Percentiles rank a stretch among this genome's conserved stretches.
Conservation (phyloP, 1,140 invertebrate species). For the Drosophila oshimai region DNA sequence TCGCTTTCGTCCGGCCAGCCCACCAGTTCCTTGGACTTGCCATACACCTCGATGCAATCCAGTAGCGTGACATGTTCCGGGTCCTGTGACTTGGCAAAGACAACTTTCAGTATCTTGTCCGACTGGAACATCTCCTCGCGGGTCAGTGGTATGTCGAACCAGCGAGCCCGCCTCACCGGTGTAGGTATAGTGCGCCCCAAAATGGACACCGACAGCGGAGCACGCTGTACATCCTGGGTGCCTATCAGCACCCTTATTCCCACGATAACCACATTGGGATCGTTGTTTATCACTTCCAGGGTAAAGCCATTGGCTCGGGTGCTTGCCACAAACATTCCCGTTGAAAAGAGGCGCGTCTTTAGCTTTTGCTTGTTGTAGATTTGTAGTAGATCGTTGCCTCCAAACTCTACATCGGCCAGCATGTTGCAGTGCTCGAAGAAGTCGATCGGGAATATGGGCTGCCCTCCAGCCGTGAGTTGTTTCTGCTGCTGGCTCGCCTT, state of each 20-base stretch:
- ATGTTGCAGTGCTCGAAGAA: slow-evolving; percentile 97
- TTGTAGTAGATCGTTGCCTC: slow-evolving; percentile 97
- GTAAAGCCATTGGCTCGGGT: slow-evolving; percentile 94
- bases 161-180: slow-evolving; percentile 90
- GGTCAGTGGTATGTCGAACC: slow-evolving; percentile 97
- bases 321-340: slow-evolving; percentile 94
- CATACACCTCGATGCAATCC: slow-evolving; percentile 95
- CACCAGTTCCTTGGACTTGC: slow-evolving; percentile 97
- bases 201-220: slow-evolving; percentile 88
- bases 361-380: slow-evolving; percentile 97
- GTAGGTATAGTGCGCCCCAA: slow-evolving; percentile 93
- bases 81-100: slow-evolving; percentile 95
- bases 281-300: slow-evolving; percentile 94
- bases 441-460: slow-evolving; percentile 92
- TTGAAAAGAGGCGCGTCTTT: slow-evolving; percentile 95
- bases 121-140: slow-evolving; percentile 96
- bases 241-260: slow-evolving; percentile 94
- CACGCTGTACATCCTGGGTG: slow-evolving; percentile 92
- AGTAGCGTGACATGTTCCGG: slow-evolving; percentile 95
- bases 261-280: slow-evolving; percentile 93
- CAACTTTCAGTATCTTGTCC: slow-evolving; percentile 95
- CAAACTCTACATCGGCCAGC: slow-evolving; percentile 96
- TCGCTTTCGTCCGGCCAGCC: slow-evolving; percentile 98
- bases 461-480: slow-evolving; percentile 53
- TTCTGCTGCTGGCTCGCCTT: slow-evolving; percentile 83